A percentile compares a stretch with the other conserved stretches of the same genome.
These are phyloP conservation scores for Philonicus albiceps DNA, from an alignment of 2,888 invertebrate genomes.

Conservation along the genomic window DNA sequence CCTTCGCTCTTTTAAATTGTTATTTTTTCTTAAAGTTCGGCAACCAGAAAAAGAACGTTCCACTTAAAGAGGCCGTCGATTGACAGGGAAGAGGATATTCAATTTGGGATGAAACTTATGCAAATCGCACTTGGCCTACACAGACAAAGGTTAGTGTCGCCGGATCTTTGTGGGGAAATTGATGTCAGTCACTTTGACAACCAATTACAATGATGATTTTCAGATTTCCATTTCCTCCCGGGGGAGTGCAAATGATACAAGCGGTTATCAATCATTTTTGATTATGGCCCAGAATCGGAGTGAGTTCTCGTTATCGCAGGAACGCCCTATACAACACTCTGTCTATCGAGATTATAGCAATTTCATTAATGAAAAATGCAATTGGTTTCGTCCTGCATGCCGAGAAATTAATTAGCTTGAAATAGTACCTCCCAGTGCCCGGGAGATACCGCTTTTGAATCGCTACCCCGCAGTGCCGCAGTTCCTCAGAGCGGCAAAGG, in stretches of 20 bases:
- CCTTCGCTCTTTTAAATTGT: background rate
- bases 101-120: conserved; percentile 23
- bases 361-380: background rate
- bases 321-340: background rate
- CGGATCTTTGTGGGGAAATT: conserved; percentile 12
- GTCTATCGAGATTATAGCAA: background rate
- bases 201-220: conserved; percentile 39
- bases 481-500: background rate
- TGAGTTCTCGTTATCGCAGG: background rate
- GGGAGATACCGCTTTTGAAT: background rate
- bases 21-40: background rate
- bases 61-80: background rate
- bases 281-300: background rate
- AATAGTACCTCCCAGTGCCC: background rate
- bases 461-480: background rate
- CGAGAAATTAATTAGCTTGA: background rate
- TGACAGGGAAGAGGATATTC: background rate
- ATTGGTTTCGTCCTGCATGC: background rate
- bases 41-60: background rate
- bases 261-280: conserved; percentile 37
- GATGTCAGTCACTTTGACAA: conserved; percentile 39
- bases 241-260: conserved; percentile 10
- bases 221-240: conserved; percentile 27
- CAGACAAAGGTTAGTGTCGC: background rate
- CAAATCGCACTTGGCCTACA: conserved; percentile 20